These are phyloP conservation scores for Melanotaenia parkinsoni DNA, from an alignment of 2,797 vertebrate genomes.

Conservation along the genomic window DNA sequence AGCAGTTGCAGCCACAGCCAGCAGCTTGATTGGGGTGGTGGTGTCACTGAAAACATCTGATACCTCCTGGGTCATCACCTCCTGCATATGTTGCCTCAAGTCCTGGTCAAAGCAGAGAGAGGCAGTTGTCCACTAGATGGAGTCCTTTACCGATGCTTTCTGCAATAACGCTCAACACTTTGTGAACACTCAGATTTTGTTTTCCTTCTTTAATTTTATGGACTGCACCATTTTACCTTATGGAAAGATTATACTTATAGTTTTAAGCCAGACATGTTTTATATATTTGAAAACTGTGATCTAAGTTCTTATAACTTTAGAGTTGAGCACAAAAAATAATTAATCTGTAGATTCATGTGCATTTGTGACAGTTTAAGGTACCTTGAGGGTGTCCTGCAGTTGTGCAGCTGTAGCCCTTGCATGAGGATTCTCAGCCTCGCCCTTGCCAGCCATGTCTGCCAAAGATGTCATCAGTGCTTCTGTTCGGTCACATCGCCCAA, in stretches of 20 bases:
- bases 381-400: constrained; percentile 94
- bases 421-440: constrained; percentile 93
- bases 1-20: constrained; percentile 96
- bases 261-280: too few relatives aligned
- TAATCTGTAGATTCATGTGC: background rate
- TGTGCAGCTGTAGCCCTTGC: constrained; percentile 91
- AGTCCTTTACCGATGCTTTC: constrained; percentile 47
- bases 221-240: background rate
- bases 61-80: constrained; percentile 98
- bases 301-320: background rate
- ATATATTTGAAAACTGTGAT: background rate
- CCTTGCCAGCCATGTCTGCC: constrained; percentile 90
- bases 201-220: background rate
- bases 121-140: constrained; percentile 64
- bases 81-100: constrained; percentile 95
- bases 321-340: constrained; percentile 1
- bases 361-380: constrained; percentile 60
- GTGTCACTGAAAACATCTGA: constrained; percentile 98
- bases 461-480: constrained; percentile 92
- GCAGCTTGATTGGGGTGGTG: constrained; percentile 95
- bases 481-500: constrained; percentile 92
- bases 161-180: background rate
- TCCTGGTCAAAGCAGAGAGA: constrained; percentile 82
- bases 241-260: too few relatives aligned
- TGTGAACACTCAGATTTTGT: too few relatives aligned